phyloP scores from a whole-genome alignment of 2,888 invertebrate species.

The Campoletis raptor region DNA sequence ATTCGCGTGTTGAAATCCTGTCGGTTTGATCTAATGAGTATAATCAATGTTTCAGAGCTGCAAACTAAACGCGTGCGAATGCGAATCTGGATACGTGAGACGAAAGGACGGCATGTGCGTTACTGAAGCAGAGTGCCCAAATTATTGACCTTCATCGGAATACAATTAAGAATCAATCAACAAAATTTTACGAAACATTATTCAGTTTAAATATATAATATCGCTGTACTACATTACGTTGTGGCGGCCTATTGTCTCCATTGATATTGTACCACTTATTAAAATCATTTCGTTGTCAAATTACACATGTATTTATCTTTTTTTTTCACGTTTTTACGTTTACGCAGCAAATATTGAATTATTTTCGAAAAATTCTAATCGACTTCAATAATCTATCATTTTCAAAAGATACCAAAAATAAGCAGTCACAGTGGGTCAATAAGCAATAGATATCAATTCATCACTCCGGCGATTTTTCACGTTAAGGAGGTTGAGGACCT shows the following conservation, averaged over 20 bases:
- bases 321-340: background rate
- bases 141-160: no score
- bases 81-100: background rate
- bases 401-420: no score
- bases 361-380: no score
- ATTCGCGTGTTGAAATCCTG: background rate
- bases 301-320: background rate
- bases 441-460: no score
- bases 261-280: background rate
- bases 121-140: background rate
- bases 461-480: no score
- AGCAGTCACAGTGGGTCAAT: no score
- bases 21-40: background rate
- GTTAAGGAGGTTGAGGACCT: no score
- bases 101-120: conserved; percentile 22
- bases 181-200: background rate
- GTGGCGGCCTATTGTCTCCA: background rate
- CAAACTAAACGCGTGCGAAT: conserved; percentile 16
- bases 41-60: conserved; percentile 41
- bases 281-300: background rate
- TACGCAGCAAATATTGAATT: background rate
- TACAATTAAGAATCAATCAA: background rate
- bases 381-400: no score
- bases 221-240: background rate
- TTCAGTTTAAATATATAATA: background rate